Evolutionary conservation across 2,113 vertebrate species (phyloP).

Genomic region (Phoxinus phoxinus): DNA sequence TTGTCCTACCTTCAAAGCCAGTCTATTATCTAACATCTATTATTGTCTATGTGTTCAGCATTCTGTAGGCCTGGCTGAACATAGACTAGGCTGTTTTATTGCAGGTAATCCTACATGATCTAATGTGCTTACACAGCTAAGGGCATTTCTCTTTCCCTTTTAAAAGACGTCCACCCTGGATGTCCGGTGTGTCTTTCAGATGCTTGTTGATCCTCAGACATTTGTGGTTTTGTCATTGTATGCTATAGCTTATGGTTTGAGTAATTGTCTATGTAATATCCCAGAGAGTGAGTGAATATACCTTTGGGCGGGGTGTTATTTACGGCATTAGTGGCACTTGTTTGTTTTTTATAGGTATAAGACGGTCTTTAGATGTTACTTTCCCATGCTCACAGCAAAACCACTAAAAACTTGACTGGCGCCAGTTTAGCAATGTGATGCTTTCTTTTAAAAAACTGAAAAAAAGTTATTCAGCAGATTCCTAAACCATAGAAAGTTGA

Average conservation of each 20-base stretch:
- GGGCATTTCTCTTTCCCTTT: conserved; percentile 23
- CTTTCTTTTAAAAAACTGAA: neutral
- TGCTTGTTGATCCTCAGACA: conserved; percentile 1
- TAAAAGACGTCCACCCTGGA: neutral
- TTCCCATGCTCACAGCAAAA: neutral
- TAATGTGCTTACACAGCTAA: conserved; percentile 14
- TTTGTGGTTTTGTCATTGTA: conserved; percentile 16
- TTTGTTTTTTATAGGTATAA: neutral
- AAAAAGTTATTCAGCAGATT: neutral
- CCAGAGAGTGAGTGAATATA: neutral
- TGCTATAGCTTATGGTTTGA: neutral
- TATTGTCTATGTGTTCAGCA: neutral
- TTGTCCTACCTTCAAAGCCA: conserved; percentile 7
- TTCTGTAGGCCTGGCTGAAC: neutral
- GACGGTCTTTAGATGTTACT: neutral
- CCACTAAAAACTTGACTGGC: conserved; percentile 4
- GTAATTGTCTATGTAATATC: conserved; percentile 4
- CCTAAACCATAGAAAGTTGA: neutral
- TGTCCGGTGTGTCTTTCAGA: conserved; percentile 1
- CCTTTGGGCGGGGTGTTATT: conserved; percentile 35
- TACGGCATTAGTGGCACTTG: neutral
- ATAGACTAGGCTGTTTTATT: neutral
- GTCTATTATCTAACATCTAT: neutral
- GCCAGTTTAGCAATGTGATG: neutral
- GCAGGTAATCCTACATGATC: neutral